These are phyloP conservation scores for Lithophane socia DNA, from an alignment of 2,888 invertebrate genomes.

Conservation along the genomic window DNA sequence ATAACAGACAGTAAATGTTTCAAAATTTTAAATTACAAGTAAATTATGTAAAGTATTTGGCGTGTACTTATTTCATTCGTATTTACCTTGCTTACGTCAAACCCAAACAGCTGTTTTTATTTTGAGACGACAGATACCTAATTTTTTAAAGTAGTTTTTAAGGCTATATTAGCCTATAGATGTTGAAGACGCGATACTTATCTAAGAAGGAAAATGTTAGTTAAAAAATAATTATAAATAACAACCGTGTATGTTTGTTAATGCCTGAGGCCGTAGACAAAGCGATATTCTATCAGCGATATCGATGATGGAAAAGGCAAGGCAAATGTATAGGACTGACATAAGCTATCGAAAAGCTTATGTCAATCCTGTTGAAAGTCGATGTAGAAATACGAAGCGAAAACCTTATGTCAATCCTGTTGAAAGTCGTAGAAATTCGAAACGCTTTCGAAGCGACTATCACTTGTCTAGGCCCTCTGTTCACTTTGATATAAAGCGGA, in stretches of 20 bases:
- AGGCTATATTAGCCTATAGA: background rate
- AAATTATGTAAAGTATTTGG: background rate
- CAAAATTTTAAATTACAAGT: background rate
- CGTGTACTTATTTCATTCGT: background rate
- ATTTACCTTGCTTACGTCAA: background rate
- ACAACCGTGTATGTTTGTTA: background rate
- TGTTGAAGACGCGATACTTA: background rate
- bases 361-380: no score
- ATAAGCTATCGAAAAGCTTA: no score
- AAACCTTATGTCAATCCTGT: no score
- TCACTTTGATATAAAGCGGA: background rate
- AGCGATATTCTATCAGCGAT: no score
- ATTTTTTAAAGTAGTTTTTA: background rate
- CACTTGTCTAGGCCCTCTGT: background rate
- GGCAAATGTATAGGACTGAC: no score
- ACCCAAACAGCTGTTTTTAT: constrained; percentile 2
- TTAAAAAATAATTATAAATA: background rate
- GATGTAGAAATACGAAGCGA: no score
- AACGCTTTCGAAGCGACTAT: no score
- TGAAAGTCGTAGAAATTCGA: no score
- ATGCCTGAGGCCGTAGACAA: no score
- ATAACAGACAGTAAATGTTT: background rate
- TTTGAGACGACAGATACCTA: background rate
- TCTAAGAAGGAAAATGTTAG: background rate
- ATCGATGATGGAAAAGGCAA: no score